Evolutionary conservation across 2,797 vertebrate species (phyloP).

Genomic region (Liparis tanakae): DNA sequence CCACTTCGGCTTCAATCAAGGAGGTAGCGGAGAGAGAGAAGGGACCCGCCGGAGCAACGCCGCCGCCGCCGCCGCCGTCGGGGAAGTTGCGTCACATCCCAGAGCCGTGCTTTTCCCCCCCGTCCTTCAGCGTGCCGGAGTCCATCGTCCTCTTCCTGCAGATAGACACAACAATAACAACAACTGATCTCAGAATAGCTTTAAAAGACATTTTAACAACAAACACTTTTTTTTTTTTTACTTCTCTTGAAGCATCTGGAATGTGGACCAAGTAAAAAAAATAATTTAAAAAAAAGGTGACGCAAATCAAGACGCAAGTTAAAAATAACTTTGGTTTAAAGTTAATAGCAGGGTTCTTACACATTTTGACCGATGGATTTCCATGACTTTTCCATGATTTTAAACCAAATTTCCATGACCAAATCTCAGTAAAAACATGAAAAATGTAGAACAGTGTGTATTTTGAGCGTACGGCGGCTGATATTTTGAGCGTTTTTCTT

Average conservation of each 20-base stretch:
- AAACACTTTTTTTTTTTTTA: constrained; percentile 13
- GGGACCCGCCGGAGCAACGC: constrained; percentile 40
- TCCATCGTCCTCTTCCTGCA: constrained; percentile 80
- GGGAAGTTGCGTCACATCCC: constrained; percentile 75
- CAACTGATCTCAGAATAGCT: constrained; percentile 28
- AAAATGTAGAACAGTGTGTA: too few relatives aligned
- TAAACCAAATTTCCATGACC: too few relatives aligned
- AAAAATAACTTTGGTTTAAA: constrained; percentile 1
- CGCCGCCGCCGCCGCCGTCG: constrained; percentile 2
- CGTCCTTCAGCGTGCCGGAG: constrained; percentile 74
- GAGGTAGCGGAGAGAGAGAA: constrained; percentile 37
- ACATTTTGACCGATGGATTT: too few relatives aligned
- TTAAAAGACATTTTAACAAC: background rate
- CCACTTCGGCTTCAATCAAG: constrained; percentile 53
- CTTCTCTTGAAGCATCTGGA: background rate
- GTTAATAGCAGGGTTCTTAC: too few relatives aligned
- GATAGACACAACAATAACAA: constrained; percentile 41
- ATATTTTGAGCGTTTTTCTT: too few relatives aligned
- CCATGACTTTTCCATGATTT: too few relatives aligned
- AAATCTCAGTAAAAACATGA: too few relatives aligned
- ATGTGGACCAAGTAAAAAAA: background rate
- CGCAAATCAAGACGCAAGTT: background rate
- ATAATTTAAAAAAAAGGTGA: background rate
- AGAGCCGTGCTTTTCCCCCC: constrained; percentile 76
- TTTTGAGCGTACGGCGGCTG: too few relatives aligned